These are phyloP conservation scores for Drosophila albomicans DNA, from an alignment of 1,140 invertebrate genomes.

Conservation along the genomic window DNA sequence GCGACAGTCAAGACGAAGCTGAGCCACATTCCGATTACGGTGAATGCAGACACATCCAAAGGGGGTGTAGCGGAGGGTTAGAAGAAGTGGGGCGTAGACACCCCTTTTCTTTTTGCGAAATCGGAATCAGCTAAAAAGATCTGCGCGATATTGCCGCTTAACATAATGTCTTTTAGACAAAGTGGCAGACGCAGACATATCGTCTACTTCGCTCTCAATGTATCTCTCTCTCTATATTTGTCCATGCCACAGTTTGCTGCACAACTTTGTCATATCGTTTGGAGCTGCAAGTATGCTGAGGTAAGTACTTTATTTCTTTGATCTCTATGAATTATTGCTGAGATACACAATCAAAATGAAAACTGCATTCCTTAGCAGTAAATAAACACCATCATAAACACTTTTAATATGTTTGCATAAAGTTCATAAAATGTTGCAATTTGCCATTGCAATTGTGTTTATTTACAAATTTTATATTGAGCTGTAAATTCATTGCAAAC, in stretches of 20 bases:
- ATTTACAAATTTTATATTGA: too few species aligned
- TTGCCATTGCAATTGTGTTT: too few species aligned
- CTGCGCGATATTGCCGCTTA: slow-evolving; percentile 26
- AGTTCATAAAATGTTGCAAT: too few species aligned
- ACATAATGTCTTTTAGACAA: slow-evolving; percentile 60
- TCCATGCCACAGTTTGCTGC: background rate
- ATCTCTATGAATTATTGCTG: too few species aligned
- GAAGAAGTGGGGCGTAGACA: slow-evolving; percentile 7
- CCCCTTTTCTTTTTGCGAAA: slow-evolving; percentile 28
- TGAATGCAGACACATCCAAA: slow-evolving; percentile 20
- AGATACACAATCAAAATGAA: too few species aligned
- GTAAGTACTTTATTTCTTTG: too few species aligned
- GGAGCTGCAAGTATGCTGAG: background rate
- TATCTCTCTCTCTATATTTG: too few species aligned
- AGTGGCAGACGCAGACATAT: slow-evolving; percentile 60
- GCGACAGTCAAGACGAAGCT: slow-evolving; percentile 48
- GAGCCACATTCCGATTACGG: slow-evolving; percentile 59
- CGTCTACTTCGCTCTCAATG: slow-evolving; percentile 5
- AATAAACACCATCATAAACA: too few species aligned
- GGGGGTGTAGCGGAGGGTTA: too few species aligned
- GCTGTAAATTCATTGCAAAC: too few species aligned
- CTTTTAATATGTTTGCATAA: too few species aligned
- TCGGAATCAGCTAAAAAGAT: slow-evolving; percentile 33
- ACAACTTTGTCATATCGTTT: background rate
- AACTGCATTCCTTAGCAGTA: too few species aligned